A percentile compares a stretch with the other conserved stretches of the same genome.
phyloP scores from a whole-genome alignment of 2,888 invertebrate species.

The Epirrhoe alternata region DNA sequence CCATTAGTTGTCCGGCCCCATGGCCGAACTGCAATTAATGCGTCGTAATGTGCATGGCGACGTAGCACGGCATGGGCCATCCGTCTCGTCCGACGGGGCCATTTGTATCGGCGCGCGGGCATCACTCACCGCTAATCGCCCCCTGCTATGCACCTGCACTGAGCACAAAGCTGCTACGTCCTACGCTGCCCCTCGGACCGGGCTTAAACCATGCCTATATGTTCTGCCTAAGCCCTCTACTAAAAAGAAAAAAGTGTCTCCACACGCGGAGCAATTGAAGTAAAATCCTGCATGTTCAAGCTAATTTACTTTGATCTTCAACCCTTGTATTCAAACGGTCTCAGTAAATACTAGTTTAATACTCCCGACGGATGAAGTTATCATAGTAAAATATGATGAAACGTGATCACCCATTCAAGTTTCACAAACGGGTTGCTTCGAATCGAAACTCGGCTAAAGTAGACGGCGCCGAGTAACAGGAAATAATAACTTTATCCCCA shows the following conservation, averaged over 20 bases:
- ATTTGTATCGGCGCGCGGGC: slow-evolving; percentile 71
- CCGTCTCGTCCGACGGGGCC: slow-evolving; percentile 70
- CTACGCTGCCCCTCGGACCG: slow-evolving; percentile 7
- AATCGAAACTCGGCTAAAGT: slow-evolving; percentile 81
- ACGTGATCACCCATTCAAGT: slow-evolving; percentile 81
- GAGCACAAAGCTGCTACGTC: slow-evolving; percentile 36
- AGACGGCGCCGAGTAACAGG: slow-evolving; percentile 78
- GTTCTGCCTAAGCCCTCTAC: background rate
- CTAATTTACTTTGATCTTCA: slow-evolving; percentile 13
- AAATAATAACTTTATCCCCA: slow-evolving; percentile 83
- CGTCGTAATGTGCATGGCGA: slow-evolving; percentile 59
- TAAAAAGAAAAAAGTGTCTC: background rate
- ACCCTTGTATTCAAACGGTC: slow-evolving; percentile 43
- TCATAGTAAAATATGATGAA: slow-evolving; percentile 69
- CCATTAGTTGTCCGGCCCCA: slow-evolving; percentile 20
- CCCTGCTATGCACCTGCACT: slow-evolving; percentile 68
- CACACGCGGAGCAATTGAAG: background rate
- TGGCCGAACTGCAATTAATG: slow-evolving; percentile 71
- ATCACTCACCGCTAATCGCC: slow-evolving; percentile 76
- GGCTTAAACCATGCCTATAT: slow-evolving; percentile 5
- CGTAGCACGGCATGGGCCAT: slow-evolving; percentile 58
- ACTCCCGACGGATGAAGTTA: slow-evolving; percentile 62
- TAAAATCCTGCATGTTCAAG: slow-evolving; percentile 1
- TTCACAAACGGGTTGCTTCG: slow-evolving; percentile 75
- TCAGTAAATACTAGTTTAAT: slow-evolving; percentile 71